These are phyloP conservation scores for Salticus scenicus DNA, from an alignment of 2,888 invertebrate genomes.

Conservation along the genomic window DNA sequence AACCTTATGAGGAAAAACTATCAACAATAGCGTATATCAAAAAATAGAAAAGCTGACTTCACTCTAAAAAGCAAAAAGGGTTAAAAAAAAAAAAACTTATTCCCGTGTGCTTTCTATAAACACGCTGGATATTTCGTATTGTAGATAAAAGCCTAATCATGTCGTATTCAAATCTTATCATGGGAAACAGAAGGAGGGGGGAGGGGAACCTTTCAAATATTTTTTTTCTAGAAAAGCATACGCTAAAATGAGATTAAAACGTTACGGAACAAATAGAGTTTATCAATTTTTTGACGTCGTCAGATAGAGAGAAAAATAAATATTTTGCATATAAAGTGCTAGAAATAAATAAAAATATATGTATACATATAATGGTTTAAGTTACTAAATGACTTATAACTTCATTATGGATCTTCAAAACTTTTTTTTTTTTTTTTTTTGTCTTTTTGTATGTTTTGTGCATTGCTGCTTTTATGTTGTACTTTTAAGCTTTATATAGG, in stretches of 20 bases:
- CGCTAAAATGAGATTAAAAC: neutral
- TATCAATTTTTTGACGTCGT: neutral
- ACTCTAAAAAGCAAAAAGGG: neutral
- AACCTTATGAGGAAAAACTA: too few species aligned
- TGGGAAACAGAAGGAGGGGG: too few species aligned
- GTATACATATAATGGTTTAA: neutral
- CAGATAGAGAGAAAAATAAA: neutral
- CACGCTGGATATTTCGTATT: too few species aligned
- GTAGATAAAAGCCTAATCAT: slow-evolving; percentile 14
- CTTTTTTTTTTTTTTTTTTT: too few species aligned
- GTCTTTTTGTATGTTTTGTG: too few species aligned
- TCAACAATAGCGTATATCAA: too few species aligned
- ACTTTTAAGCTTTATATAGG: too few species aligned
- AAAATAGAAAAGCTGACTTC: too few species aligned
- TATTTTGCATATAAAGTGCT: too few species aligned
- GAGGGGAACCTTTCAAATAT: neutral
- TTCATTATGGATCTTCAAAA: too few species aligned
- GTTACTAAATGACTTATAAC: too few species aligned
- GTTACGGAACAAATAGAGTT: neutral
- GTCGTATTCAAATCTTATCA: neutral
- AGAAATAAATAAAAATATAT: neutral
- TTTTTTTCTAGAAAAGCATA: neutral
- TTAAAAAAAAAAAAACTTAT: neutral
- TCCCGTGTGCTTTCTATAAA: neutral
- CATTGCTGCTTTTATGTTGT: too few species aligned